Evolutionary conservation across 37 sponge, comb jelly and placozoan genomes (phyloP), one percentile per base, ranked within the genome.

Genomic region (Crambe crambe): DNA sequence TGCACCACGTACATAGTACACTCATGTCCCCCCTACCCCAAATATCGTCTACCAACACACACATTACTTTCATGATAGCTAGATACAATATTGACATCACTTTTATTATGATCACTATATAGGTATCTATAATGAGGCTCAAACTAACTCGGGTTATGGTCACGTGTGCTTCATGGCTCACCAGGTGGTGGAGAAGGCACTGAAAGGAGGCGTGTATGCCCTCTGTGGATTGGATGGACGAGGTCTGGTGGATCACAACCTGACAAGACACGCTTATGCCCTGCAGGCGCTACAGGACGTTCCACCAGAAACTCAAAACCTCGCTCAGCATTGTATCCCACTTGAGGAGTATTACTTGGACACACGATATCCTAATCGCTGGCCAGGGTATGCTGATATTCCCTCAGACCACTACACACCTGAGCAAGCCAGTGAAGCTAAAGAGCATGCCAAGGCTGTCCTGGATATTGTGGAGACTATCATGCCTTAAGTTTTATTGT

Each of bases 131-230:
- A 58, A 12, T 47, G 12, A 47, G 12, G 51, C 12, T 15, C 6
- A 6, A 15, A 47, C 51, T 47, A 47, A 6, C 12, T 47, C 51
- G 10, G 25, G 61, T 34, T 3, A 47, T 34, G 75, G 62, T 35
- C 66, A 72, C 70, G 85, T 87, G 2, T 83, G 84, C 69, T 91
- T 91, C 47, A 78, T 83, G 72, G 79, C 88, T 27, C 88, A 87
- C 59, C 83, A 91, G 60, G 85, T 91, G 3, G 81, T 73, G n/a
- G 85, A 83, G 59, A 91, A 91, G 59, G 84, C 85, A 32, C 74
- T 91, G 38, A 91, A 91, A 40, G 91, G 78, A 47, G 87, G 73
- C 4, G 68, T 83, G 47, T 74, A 77, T 60, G 41, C 60, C 21
- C 42, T 56, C 3, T 75, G 78, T 73, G 91, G 91, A 64, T 41